Percentiles rank a stretch among this genome's conserved stretches.
These are phyloP conservation scores for Drosophila punjabiensis DNA, from an alignment of 1,140 invertebrate genomes.

Conservation along the genomic window DNA sequence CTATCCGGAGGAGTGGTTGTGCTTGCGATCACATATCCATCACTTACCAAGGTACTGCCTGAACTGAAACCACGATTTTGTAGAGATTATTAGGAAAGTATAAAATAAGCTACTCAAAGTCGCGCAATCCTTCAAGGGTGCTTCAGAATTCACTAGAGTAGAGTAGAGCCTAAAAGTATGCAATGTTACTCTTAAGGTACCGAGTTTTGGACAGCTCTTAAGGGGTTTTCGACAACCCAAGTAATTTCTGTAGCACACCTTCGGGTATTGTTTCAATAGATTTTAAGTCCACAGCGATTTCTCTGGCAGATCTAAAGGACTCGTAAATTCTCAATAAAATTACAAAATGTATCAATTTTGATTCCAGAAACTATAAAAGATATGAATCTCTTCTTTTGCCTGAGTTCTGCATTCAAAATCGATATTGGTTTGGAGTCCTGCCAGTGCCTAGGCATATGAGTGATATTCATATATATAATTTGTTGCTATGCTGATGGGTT, in stretches of 20 bases:
- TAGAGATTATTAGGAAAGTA: neutral
- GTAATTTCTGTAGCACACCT: neutral
- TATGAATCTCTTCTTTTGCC: neutral
- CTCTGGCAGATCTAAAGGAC: neutral
- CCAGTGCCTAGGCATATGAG: constrained; percentile 8
- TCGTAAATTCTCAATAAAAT: neutral
- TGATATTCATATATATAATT: constrained; percentile 19
- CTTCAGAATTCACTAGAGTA: neutral
- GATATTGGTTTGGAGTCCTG: neutral
- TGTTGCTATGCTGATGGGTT: constrained; percentile 40
- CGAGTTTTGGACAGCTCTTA: neutral
- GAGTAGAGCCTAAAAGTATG: neutral
- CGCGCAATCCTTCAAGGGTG: neutral
- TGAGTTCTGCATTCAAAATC: neutral
- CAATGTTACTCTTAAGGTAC: neutral
- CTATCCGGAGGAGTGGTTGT: constrained; percentile 40
- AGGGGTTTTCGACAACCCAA: neutral
- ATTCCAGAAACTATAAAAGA: neutral
- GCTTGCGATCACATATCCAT: constrained; percentile 27
- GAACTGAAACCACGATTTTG: neutral
- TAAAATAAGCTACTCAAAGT: too few species aligned
- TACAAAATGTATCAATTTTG: too few species aligned
- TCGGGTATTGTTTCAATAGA: neutral
- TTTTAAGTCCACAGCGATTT: neutral
- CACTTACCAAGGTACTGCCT: neutral